Base-by-base conservation (phyloP, 1,140 invertebrate genomes). In the Eurytemora carolleeae region DNA sequence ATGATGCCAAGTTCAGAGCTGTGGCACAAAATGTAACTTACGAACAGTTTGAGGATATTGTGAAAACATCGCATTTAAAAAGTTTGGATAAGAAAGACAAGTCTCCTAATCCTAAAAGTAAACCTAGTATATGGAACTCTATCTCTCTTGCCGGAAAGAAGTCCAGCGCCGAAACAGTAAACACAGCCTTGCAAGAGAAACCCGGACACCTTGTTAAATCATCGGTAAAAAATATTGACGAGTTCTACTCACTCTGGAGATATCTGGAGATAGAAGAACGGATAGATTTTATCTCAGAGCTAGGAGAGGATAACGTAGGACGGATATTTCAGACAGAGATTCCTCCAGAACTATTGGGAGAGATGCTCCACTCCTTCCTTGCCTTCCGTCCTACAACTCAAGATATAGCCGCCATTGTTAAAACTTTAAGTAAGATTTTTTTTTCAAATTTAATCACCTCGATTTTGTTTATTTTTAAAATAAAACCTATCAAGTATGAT, bases 1-100 rank as follows among this genome's bases (percentile, higher is more conserved):
- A 59, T 24, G 58, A 59, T 12, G 58, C 58, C 3, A 59, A 59
- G 20, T 59, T 59, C 22, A 12, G 58, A 53, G 58, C 58, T 23
- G 12, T 57, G 18, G 23, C 21, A 22, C 56, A 57, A 23, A 23
- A 23, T 15, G 18, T 15, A 12, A 57, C 21, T 23, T 57, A 18
- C 23, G 56, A 57, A 12, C 18, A 55, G 23, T 57, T 57, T 57
- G 24, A 57, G 3, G 56, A 18, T 2, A 57, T 57, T 24, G 56
- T 57, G 3, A 25, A 57, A 16, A 24, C 56, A 3, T 57, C 56
- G 7, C 56, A 57, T 57, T 22, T 57, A 24, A 57, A 57, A 12
- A 44, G 7, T 44, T 44, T n/a, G n/a, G 31, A 44, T 12, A 44
- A 44, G n/a, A 44, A 44, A 44, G 31, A 44, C 31, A 44, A 44